Conservation (phyloP, 2,113 vertebrate genomes). For the Cephalopholis sonnerati region DNA sequence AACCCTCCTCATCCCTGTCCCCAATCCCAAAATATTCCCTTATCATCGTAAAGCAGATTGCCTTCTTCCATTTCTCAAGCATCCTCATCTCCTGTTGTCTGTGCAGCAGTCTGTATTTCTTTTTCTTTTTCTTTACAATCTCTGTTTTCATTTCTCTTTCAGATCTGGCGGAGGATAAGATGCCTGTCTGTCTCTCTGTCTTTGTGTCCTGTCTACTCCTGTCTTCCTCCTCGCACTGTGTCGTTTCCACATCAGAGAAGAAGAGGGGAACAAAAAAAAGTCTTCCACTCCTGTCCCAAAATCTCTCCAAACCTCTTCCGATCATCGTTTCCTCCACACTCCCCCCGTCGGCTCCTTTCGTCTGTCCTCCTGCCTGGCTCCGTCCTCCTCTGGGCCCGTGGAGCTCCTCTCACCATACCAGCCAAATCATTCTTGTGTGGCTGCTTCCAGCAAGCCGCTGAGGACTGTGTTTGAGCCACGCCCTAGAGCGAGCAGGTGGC, state of each 20-base stretch:
- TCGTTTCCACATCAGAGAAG: conserved; percentile 78
- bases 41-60: neutral
- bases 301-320: conserved; percentile 65
- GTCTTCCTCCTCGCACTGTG: conserved; percentile 80
- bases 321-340: conserved; percentile 37
- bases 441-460: conserved; percentile 46
- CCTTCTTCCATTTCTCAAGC: neutral
- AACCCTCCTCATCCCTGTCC: neutral
- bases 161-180: conserved; percentile 85
- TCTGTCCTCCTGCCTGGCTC: conserved; percentile 34
- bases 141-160: conserved; percentile 39
- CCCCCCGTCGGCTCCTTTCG: conserved; percentile 43
- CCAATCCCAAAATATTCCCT: neutral
- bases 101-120: neutral
- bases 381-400: conserved; percentile 7
- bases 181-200: conserved; percentile 52
- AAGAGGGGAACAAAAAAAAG: conserved; percentile 73
- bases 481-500: conserved; percentile 50
- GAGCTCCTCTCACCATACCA: conserved; percentile 60
- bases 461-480: conserved; percentile 48
- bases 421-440: conserved; percentile 57
- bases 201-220: conserved; percentile 65
- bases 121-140: neutral
- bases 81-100: neutral
- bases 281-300: conserved; percentile 80